Conservation (phyloP, 2,888 invertebrate genomes). For the Himalopsyche tibetana region DNA sequence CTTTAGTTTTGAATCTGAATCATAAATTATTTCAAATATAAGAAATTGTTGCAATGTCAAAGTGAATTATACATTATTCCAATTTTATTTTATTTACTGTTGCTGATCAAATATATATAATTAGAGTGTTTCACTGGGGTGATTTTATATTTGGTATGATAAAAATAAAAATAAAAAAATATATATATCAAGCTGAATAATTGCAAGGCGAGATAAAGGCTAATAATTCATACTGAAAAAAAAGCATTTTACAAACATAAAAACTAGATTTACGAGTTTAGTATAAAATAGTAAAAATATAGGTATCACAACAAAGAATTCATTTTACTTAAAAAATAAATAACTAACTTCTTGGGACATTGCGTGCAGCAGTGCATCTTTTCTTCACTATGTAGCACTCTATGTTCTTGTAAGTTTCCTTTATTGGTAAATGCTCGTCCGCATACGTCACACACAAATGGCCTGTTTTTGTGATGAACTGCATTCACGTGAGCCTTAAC, state of each 20-base stretch:
- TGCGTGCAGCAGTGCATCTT: conserved; percentile 55
- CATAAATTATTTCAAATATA: conserved; percentile 31
- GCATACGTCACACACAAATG: conserved; percentile 62
- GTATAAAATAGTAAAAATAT: too few relatives aligned
- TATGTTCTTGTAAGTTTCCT: conserved; percentile 60
- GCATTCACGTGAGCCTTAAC: conserved; percentile 56
- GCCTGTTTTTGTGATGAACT: conserved; percentile 58
- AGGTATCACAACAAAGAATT: too few relatives aligned
- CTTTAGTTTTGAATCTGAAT: conserved; percentile 62
- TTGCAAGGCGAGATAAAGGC: too few relatives aligned
- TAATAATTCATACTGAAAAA: not conserved
- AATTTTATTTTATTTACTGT: too few relatives aligned
- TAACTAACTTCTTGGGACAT: conserved; percentile 60
- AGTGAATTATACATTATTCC: not conserved
- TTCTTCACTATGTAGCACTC: conserved; percentile 60
- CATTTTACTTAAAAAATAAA: not conserved
- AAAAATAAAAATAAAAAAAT: too few relatives aligned
- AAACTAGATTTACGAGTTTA: too few relatives aligned
- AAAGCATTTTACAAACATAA: not conserved
- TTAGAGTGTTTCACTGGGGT: too few relatives aligned
- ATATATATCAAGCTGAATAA: too few relatives aligned
- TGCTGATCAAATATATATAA: too few relatives aligned
- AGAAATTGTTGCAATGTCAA: conserved; percentile 5
- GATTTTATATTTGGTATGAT: too few relatives aligned
- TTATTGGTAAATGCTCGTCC: conserved; percentile 59